phyloP scores from a whole-genome alignment of 2,797 vertebrate species.

The Tenualosa thibaudeaui region DNA sequence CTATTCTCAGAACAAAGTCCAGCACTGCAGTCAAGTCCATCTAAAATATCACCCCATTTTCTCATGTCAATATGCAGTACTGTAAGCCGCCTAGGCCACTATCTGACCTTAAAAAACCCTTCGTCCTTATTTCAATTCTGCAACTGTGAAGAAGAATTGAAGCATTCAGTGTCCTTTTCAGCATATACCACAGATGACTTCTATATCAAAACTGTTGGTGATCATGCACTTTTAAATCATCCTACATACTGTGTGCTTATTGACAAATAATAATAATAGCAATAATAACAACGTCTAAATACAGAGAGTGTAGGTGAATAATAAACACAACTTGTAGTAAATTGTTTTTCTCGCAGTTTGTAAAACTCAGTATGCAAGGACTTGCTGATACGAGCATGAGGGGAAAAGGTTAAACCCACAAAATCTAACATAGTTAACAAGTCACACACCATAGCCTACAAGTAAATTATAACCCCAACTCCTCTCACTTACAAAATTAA shows the following conservation, averaged over 20 bases:
- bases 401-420: neutral
- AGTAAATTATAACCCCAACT: constrained; percentile 5
- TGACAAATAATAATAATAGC: too few species aligned
- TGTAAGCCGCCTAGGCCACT: constrained; percentile 29
- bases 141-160: neutral
- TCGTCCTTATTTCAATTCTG: constrained; percentile 17
- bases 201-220: constrained; percentile 13
- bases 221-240: neutral
- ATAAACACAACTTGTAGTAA: neutral
- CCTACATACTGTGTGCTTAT: neutral
- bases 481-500: neutral
- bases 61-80: constrained; percentile 28
- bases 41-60: constrained; percentile 29
- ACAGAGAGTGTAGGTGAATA: neutral
- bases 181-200: constrained; percentile 13
- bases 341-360: neutral
- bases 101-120: constrained; percentile 38
- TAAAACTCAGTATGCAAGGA: neutral
- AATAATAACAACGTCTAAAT: neutral
- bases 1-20: constrained; percentile 27
- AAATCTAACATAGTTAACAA: constrained; percentile 17
- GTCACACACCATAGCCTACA: neutral
- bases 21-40: constrained; percentile 24
- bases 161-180: neutral
- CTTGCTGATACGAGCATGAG: neutral